These are phyloP conservation scores for Apaloderma vittatum DNA, from an alignment of 2,113 vertebrate species.

Conservation along the genomic window DNA sequence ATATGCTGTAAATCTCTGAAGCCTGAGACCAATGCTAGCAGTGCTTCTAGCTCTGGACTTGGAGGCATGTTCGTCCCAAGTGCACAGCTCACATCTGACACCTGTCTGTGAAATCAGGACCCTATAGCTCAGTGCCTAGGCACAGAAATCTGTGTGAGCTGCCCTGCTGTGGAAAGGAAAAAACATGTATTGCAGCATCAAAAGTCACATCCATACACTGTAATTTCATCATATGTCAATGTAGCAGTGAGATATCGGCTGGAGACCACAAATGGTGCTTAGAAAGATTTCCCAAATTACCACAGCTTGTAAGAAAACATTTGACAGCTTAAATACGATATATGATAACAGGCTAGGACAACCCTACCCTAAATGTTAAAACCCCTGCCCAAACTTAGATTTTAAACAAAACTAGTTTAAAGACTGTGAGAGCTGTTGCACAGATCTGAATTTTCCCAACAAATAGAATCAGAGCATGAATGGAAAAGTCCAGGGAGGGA, in stretches of 20 bases:
- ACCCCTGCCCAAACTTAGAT: not conserved
- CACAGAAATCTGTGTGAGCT: not conserved
- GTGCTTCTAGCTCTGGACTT: not conserved
- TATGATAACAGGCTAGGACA: not conserved
- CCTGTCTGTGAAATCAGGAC: not conserved
- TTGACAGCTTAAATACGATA: not conserved
- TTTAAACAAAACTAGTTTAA: not conserved
- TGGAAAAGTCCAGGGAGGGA: not conserved
- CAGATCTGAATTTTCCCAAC: not conserved
- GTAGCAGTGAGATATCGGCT: conserved; percentile 1
- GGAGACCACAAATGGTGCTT: not conserved
- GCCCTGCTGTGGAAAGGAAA: not conserved
- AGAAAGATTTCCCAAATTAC: not conserved
- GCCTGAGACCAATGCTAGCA: not conserved
- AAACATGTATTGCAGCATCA: not conserved
- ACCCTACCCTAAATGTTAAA: fast-evolving
- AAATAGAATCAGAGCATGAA: not conserved
- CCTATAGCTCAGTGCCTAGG: not conserved
- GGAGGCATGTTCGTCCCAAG: not conserved
- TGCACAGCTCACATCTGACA: not conserved
- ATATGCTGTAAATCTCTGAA: not conserved
- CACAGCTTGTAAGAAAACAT: not conserved
- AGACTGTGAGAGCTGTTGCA: not conserved
- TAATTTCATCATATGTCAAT: not conserved
- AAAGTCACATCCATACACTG: not conserved